Percentiles rank a stretch among this genome's conserved stretches.
Evolutionary conservation across 2,797 vertebrate genomes (phyloP).

Genomic region (Gymnodraco acuticeps): DNA sequence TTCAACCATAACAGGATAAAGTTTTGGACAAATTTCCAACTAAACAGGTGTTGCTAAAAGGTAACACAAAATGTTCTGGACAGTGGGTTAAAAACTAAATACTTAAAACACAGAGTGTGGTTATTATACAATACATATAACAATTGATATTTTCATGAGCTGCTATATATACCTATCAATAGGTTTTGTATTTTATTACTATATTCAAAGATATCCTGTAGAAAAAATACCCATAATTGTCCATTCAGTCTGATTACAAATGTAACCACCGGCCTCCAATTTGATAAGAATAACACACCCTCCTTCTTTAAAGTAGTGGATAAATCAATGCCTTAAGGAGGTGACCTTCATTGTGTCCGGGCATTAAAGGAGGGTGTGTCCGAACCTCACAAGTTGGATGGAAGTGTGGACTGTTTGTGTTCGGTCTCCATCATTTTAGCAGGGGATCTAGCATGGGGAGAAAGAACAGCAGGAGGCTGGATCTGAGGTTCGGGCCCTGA

Average conservation of each 20-base stretch:
- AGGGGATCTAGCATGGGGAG: constrained; percentile 79
- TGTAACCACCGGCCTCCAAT: constrained; percentile 55
- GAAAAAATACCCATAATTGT: constrained; percentile 62
- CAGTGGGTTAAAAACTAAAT: constrained; percentile 63
- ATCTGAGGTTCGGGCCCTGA: constrained; percentile 87
- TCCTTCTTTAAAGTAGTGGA: constrained; percentile 55
- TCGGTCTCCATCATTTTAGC: constrained; percentile 84
- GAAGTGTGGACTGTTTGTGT: constrained; percentile 91
- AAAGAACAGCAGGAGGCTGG: constrained; percentile 38
- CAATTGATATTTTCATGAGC: constrained; percentile 66
- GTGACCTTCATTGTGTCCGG: constrained; percentile 44
- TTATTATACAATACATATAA: constrained; percentile 75
- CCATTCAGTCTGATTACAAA: constrained; percentile 73
- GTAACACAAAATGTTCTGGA: constrained; percentile 53
- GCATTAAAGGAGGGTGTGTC: constrained; percentile 76
- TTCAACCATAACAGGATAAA: constrained; percentile 65
- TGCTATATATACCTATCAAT: constrained; percentile 65
- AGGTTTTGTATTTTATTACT: constrained; percentile 58
- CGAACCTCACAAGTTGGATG: constrained; percentile 93
- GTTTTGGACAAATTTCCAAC: constrained; percentile 46
- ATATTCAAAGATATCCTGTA: constrained; percentile 72
- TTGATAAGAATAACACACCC: constrained; percentile 66
- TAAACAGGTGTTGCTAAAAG: constrained; percentile 59
- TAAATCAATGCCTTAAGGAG: constrained; percentile 42
- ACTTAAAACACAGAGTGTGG: constrained; percentile 58